These are phyloP conservation scores for Ophion ellenae DNA, from an alignment of 2,888 invertebrate species.

Conservation along the genomic window DNA sequence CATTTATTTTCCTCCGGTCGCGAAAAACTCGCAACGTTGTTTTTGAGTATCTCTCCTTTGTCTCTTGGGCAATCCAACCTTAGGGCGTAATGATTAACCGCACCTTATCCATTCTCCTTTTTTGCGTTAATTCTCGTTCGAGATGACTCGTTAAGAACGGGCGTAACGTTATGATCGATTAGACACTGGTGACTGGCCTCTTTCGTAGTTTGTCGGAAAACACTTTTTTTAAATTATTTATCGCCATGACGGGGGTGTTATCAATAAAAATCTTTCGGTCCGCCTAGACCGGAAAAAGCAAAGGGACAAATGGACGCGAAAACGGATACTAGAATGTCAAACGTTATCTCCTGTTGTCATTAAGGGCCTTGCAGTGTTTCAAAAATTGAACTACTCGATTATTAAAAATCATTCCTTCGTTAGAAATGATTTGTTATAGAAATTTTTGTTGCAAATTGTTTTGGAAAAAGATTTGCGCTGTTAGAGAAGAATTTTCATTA, in stretches of 20 bases:
- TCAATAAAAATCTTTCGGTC: constrained; percentile 41
- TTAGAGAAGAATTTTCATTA: not conserved
- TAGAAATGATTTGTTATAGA: no score
- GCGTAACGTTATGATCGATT: constrained; percentile 42
- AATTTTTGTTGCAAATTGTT: no score
- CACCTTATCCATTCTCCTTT: not conserved
- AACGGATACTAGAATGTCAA: no score
- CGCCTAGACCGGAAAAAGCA: not conserved
- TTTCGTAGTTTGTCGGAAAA: not conserved
- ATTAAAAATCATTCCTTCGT: no score
- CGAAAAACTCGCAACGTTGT: not conserved
- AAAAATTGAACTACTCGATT: no score
- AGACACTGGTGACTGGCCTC: constrained; percentile 20
- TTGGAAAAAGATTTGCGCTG: no score
- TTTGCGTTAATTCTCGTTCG: not conserved
- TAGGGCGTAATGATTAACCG: not conserved
- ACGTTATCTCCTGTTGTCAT: no score
- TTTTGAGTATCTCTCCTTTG: not conserved
- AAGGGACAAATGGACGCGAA: no score
- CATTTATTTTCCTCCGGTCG: not conserved
- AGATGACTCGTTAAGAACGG: not conserved
- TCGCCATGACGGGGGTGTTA: constrained; percentile 19
- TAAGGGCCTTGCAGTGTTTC: no score
- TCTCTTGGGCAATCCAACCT: constrained; percentile 26
- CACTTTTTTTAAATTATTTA: constrained; percentile 45